These are phyloP conservation scores for Conus canariensis DNA, from an alignment of 2,888 invertebrate species.

Conservation along the genomic window DNA sequence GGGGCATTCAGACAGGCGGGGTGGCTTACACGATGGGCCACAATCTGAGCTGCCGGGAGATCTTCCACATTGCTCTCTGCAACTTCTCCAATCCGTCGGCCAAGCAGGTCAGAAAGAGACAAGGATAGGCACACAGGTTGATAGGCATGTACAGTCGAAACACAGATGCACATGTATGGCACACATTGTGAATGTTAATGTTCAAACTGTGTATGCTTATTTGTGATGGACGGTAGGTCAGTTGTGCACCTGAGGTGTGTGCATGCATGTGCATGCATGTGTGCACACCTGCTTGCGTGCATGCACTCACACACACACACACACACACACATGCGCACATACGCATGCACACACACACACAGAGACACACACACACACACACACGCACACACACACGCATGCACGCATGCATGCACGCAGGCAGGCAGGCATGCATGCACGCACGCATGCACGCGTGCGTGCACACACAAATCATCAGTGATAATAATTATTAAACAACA, in stretches of 20 bases:
- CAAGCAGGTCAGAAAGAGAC: constrained; percentile 21
- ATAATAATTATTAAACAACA: too few relatives aligned
- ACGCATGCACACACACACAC: too few relatives aligned
- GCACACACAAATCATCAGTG: too few relatives aligned
- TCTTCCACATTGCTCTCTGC: constrained; percentile 30
- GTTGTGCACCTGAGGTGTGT: not conserved
- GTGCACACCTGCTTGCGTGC: not conserved
- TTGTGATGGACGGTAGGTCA: too few relatives aligned
- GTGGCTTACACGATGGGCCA: constrained; percentile 51
- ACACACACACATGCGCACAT: too few relatives aligned
- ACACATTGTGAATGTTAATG: not conserved
- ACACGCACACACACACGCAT: too few relatives aligned
- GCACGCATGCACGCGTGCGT: too few relatives aligned
- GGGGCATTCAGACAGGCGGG: constrained; percentile 51
- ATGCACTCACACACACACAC: too few relatives aligned
- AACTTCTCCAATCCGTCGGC: constrained; percentile 31
- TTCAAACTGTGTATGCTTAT: not conserved
- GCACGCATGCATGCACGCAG: too few relatives aligned
- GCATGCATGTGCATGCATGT: not conserved
- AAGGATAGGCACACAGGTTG: not conserved
- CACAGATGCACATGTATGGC: not conserved
- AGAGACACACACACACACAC: too few relatives aligned
- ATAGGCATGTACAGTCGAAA: not conserved
- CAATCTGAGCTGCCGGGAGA: constrained; percentile 23
- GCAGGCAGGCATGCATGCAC: too few relatives aligned